phyloP scores from a whole-genome alignment of 2,888 invertebrate species.

The Argyresthia goedartella region DNA sequence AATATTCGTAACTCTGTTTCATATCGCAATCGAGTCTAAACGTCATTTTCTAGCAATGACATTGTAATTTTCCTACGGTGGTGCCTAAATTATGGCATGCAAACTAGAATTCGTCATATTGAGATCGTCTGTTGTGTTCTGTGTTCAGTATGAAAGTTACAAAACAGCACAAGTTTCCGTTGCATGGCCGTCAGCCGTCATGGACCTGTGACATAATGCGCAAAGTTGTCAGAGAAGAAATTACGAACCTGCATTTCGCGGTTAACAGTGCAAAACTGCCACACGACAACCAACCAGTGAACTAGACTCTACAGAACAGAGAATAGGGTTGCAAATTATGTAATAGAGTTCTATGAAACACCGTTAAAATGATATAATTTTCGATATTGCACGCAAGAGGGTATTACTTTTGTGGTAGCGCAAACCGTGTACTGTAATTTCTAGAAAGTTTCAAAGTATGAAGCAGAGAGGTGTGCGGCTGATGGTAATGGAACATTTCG shows the following conservation, averaged over 20 bases:
- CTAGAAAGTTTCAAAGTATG: not conserved
- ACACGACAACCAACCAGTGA: not conserved
- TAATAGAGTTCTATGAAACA: constrained; percentile 8
- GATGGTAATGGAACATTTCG: too few species aligned
- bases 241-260: constrained; percentile 36
- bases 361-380: constrained; percentile 45
- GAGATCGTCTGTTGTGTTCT: too few species aligned
- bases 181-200: constrained; percentile 6
- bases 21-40: too few species aligned
- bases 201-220: constrained; percentile 34
- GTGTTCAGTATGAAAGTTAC: too few species aligned
- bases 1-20: too few species aligned
- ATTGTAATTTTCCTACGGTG: too few species aligned
- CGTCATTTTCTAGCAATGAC: too few species aligned
- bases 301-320: constrained; percentile 9
- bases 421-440: constrained; percentile 24
- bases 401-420: constrained; percentile 30
- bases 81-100: too few species aligned
- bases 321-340: constrained; percentile 15
- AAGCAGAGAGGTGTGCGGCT: too few species aligned
- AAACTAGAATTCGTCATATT: too few species aligned
- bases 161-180: constrained; percentile 4
- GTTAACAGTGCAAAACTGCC: constrained; percentile 35
- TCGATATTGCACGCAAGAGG: constrained; percentile 35
- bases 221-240: constrained; percentile 25